Evolutionary conservation across 1,140 invertebrate genomes (phyloP), one percentile per base, ranked within the genome.

Genomic region (Tetraneura akinire): DNA sequence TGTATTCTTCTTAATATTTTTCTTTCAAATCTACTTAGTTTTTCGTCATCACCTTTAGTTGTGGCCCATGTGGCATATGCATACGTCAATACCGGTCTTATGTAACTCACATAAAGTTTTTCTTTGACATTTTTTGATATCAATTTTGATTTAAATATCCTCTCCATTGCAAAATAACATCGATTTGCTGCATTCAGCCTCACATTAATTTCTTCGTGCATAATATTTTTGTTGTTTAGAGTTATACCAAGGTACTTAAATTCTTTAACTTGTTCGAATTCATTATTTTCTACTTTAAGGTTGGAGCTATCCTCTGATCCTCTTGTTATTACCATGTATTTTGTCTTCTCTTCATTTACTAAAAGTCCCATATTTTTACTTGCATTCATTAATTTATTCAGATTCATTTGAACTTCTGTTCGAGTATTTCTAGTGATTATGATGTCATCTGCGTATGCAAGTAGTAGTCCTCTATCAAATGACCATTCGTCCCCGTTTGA

Each of bases 121-220:
- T 57, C 53, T 57, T 57, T 57, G 16, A 57, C 18, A 16, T 57
- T 57, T 18, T 57, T 57, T 26, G 53, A 57, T 57, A 57, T 9
- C 53, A 10, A 16, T 14, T 57, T 57, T 57, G 53, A 60, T 60
- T 60, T 60, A 60, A 60, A 60, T 8, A 60, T 8, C 3, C 9
- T 60, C 55, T 60, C 55, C 55, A 62, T 62, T 62, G 60, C 26
- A 26, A 62, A 62, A 62, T 62, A 62, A 62, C 60, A 62, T 62
- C 21, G 23, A 62, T 62, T 62, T 62, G 60, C 23, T 62, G 60
- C 60, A 62, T 62, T 62, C 60, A 62, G 60, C 60, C 26, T 62
- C 60, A 62, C 26, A 62, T 62, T 62, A 32, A 62, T 62, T 26
- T 62, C 60, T 62, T 62, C 60, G 13, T 29, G 60, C 23, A 62